These are phyloP conservation scores for Bimastos eiseni DNA, from an alignment of 2,888 invertebrate species.

Conservation along the genomic window DNA sequence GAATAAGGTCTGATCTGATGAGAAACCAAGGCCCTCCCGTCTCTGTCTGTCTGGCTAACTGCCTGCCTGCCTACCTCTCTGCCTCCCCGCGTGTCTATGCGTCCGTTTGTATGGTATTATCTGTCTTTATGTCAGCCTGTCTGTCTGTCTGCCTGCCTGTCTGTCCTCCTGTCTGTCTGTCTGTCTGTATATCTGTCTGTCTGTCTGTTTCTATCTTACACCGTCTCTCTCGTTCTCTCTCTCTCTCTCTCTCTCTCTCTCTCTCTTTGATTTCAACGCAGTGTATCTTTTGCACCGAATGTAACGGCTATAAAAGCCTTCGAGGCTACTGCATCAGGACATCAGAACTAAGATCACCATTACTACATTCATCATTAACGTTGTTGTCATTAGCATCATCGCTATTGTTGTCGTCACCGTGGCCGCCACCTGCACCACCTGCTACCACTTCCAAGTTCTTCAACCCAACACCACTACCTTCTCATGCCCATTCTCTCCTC, in stretches of 20 bases:
- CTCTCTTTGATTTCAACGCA: neutral
- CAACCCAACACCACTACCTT: too few species aligned
- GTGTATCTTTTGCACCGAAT: neutral
- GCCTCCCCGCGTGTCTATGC: neutral
- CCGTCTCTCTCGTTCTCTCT: neutral
- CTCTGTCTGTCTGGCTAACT: neutral
- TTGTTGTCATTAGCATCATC: neutral
- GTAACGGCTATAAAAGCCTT: neutral
- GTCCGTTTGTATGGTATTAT: neutral
- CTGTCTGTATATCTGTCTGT: neutral
- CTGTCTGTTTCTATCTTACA: neutral
- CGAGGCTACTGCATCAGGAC: neutral
- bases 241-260: neutral
- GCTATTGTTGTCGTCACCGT: neutral
- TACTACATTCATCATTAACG: neutral
- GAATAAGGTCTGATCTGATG: neutral
- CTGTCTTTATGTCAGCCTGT: neutral
- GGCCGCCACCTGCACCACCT: neutral
- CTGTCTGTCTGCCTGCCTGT: neutral
- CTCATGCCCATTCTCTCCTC: too few species aligned
- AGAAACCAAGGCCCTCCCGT: neutral
- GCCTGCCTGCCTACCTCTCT: neutral
- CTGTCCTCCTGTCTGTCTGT: neutral
- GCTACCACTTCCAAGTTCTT: neutral
- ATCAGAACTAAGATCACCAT: slow-evolving; percentile 22